Evolutionary conservation across 2,113 vertebrate species (phyloP).

Genomic region (Oncorhynchus kisutch): DNA sequence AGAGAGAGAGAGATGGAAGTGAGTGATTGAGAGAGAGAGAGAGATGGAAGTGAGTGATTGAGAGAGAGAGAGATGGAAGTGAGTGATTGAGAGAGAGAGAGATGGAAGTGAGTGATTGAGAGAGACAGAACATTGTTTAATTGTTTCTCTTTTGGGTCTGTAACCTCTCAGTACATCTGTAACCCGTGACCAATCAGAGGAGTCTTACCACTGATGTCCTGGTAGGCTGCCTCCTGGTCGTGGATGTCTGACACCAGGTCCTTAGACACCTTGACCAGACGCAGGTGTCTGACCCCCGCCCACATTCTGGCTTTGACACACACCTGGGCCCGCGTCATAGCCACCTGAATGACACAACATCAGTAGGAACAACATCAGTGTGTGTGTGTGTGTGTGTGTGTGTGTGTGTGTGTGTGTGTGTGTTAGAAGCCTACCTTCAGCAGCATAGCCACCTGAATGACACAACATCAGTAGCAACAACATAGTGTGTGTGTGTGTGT

Average conservation of each 20-base stretch:
- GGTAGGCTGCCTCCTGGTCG: constrained; percentile 90
- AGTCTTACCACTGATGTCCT: constrained; percentile 87
- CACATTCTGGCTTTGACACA: constrained; percentile 84
- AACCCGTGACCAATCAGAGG: no score
- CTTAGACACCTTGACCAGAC: constrained; percentile 83
- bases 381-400: background rate
- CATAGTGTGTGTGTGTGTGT: background rate
- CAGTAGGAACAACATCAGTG: background rate
- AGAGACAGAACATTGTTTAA: background rate
- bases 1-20: no score
- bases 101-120: no score
- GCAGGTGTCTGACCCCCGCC: constrained; percentile 84
- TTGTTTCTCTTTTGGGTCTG: background rate
- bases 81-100: rapidly evolving
- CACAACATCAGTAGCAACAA: background rate
- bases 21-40: no score
- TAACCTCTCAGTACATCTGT: background rate
- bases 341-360: constrained; percentile 76
- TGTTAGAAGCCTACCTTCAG: background rate
- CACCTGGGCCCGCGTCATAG: constrained; percentile 94
- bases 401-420: background rate
- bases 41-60: no score
- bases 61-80: no score
- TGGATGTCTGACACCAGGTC: constrained; percentile 81
- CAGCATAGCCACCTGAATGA: constrained; percentile 87